A percentile compares a stretch with the other conserved stretches of the same genome.
Conservation (phyloP, 2,888 invertebrate species). For the Drosophila leonis region DNA sequence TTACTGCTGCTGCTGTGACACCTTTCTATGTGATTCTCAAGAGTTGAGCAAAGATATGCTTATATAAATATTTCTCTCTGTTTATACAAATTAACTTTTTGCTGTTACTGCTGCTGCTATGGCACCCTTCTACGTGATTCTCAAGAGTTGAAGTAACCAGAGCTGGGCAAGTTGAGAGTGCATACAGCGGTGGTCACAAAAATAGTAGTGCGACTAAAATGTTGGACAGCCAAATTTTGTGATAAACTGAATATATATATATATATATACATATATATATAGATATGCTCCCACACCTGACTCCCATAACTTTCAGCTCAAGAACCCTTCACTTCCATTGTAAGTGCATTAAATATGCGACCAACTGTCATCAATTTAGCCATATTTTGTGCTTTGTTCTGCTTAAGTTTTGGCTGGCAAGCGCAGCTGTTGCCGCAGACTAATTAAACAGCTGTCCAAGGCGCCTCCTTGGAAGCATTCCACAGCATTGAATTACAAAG, state of each 20-base stretch:
- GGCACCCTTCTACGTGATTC: not conserved
- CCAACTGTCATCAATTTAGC: not conserved
- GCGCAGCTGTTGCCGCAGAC: slow-evolving; percentile 62
- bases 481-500: slow-evolving; percentile 50
- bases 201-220: no score
- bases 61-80: not conserved
- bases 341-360: slow-evolving; percentile 5
- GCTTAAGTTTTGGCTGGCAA: slow-evolving; percentile 32
- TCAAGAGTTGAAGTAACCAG: not conserved
- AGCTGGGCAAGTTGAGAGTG: no score
- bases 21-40: slow-evolving; percentile 3
- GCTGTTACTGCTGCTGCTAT: not conserved
- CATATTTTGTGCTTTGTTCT: slow-evolving; percentile 5
- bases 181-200: no score
- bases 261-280: no score
- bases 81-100: not conserved
- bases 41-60: not conserved
- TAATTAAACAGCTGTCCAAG: slow-evolving; percentile 57
- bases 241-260: no score
- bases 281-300: no score
- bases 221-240: no score
- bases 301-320: no score
- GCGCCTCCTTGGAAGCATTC: slow-evolving; percentile 40
- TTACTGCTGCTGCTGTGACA: no score
- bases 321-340: not conserved